Evolutionary conservation across 2,888 invertebrate genomes (phyloP), one percentile per base, ranked within the genome.

Genomic region (Priocnemis perturbator): DNA sequence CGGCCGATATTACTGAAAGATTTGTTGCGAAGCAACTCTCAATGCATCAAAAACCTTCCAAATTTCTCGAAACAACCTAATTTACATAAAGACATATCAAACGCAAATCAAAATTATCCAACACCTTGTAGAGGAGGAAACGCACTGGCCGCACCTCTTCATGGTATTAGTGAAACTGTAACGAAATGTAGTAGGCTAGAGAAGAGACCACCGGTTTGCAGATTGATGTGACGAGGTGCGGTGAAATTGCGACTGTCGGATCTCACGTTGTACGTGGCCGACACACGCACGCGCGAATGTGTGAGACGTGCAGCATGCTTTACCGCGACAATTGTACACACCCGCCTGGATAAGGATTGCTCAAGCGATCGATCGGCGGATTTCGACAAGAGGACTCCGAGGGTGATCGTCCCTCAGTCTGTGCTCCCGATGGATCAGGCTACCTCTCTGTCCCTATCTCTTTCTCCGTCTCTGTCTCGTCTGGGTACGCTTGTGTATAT

Each of bases 201-300:
- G 45, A 37, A 21, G 21, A 4, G 59, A 7, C 9, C 17, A 19
- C 5, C 37, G 17, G 26, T 17, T 26, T 20, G 59, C 37, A 55
- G 62, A 23, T 55, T 17, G 60, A 26, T 58, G 75, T 67, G 73
- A 73, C 76, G 74, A 74, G 76, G 66, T 71, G 69, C 66, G 74
- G 74, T 69, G 68, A 81, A 81, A 81, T 79, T 77, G 76, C 77
- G 74, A 76, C 77, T 76, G 73, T 77, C 73, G 71, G 69, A 78
- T 77, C 72, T 76, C 75, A 67, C 72, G 74, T 78, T 67, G 55
- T 66, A 63, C 71, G 60, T 56, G 58, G 56, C 58, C 74, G 69
- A 59, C 60, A 60, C 66, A 50, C 17, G 17, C 50, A n/a, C 50
- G 50, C 50, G 17, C 9, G 5, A 3, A 2, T 37, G 37, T 37